Base-by-base conservation (phyloP, 2,797 vertebrate species). In the Propithecus deckenii region DNA sequence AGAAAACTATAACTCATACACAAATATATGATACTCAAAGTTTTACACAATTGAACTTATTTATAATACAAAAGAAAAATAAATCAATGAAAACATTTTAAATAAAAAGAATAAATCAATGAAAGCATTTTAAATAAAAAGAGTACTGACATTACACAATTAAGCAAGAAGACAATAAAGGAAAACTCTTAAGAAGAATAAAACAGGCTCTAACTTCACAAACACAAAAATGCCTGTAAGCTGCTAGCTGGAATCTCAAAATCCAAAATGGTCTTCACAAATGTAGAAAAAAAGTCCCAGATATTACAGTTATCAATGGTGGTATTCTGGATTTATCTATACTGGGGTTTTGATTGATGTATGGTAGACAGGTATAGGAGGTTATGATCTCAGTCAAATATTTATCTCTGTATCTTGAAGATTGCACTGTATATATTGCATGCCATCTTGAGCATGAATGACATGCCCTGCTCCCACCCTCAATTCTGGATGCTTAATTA, bases 111-210 rank as follows among this genome's bases (percentile, higher is more conserved):
- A 67, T 43, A 69, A 75, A 88, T 65, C 7, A 22, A 89, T 12
- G 5, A 91, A 79, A 91, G 48, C 2, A 43, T 69, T 85, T 95
- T 43, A 86, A 95, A 93, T 85, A 61, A 76, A 93, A 91, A 93
- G n/a, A 76, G 84, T 15, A 50, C 15, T 41, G 3, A 5, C 28
- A 57, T 10, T 8, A 30, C 2, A 63, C 48, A 55, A 22, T 46
- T 72, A 86, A 72, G n/a, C 43, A 92, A 71, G 71, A 74, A 74
- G 15, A 46, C 71, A 74, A 17, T 74, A 17, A 72, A 72, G 30
- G 10, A 91, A 8, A 63, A 67, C 2, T 86, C 43, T 48, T 15
- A 0, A 83, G 35, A 91, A 80, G 14, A 46, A 46, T 83, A 86
- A 86, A 87, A 61, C 18, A 78, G n/a, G 6, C 4, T 59, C 65